These are phyloP conservation scores for Percina caprodes DNA, from an alignment of 2,113 vertebrate species.

Conservation along the genomic window DNA sequence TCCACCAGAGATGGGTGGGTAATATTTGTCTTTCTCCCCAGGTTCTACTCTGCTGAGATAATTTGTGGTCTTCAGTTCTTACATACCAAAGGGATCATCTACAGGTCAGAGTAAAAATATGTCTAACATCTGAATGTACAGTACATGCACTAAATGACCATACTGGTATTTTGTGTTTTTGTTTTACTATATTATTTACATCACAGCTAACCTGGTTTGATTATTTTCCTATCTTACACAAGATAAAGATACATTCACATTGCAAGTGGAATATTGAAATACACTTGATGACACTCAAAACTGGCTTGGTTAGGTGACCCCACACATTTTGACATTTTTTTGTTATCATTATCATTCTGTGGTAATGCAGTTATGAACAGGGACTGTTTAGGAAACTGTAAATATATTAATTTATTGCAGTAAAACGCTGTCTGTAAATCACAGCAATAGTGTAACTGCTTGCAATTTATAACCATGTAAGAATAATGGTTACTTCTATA, in stretches of 20 bases:
- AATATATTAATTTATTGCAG: neutral
- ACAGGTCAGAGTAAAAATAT: conserved; percentile 87
- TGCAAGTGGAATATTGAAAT: conserved; percentile 37
- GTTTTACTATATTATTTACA: neutral
- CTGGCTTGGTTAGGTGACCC: conserved; percentile 51
- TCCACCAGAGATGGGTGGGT: conserved; percentile 18
- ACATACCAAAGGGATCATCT: conserved; percentile 96
- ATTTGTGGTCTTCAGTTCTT: conserved; percentile 96
- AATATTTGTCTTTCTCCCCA: conserved; percentile 69
- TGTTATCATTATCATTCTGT: conserved; percentile 31
- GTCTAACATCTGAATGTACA: conserved; percentile 1
- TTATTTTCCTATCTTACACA: neutral
- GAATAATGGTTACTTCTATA: neutral
- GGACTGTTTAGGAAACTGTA: conserved; percentile 1
- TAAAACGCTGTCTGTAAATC: neutral
- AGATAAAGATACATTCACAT: neutral
- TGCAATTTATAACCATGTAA: neutral
- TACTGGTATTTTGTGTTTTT: neutral
- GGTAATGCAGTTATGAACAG: conserved; percentile 26
- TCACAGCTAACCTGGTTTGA: neutral
- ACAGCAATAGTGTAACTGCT: neutral
- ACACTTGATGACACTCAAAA: conserved; percentile 25
- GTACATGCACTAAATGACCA: neutral
- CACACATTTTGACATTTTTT: conserved; percentile 35
- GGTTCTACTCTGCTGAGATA: conserved; percentile 97